These are phyloP conservation scores for Orius laevigatus DNA, from an alignment of 1,140 invertebrate genomes.

Conservation along the genomic window DNA sequence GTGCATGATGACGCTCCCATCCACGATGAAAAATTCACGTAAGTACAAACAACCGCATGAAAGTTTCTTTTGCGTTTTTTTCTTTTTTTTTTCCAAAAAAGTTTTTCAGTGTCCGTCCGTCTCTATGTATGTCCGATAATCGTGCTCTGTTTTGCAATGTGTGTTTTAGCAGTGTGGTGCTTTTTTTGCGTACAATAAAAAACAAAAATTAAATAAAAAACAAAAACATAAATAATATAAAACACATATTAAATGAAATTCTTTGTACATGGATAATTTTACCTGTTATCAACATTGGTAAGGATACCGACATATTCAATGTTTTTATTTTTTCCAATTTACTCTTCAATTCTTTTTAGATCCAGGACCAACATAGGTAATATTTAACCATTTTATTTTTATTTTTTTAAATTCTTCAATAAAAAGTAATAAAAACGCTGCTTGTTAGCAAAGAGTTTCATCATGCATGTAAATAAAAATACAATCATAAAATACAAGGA, in stretches of 20 bases:
- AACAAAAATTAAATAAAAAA: too few relatives aligned
- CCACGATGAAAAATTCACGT: constrained; percentile 43
- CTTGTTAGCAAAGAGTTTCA: constrained; percentile 17
- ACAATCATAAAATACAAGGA: not conserved
- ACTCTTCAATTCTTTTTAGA: constrained; percentile 3
- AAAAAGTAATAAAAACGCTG: constrained; percentile 9
- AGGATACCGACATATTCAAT: too few relatives aligned
- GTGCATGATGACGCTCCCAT: constrained; percentile 51
- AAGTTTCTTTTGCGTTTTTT: constrained; percentile 21
- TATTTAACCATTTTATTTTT: constrained; percentile 3
- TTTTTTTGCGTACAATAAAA: not conserved
- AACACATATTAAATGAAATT: too few relatives aligned
- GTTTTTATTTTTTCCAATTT: too few relatives aligned
- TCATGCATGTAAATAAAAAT: constrained; percentile 8
- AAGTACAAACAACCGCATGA: constrained; percentile 37
- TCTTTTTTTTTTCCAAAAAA: not conserved
- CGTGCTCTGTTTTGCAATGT: constrained; percentile 15
- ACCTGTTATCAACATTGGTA: too few relatives aligned
- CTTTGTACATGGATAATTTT: too few relatives aligned
- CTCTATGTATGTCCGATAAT: constrained; percentile 14
- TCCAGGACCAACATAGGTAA: constrained; percentile 9
- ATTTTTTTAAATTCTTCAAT: constrained; percentile 9
- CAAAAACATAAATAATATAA: too few relatives aligned
- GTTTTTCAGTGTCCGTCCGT: constrained; percentile 11
- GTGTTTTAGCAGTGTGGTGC: constrained; percentile 14